Base-by-base conservation (phyloP, 2,888 invertebrate genomes). In the Gymnocheta viridis region DNA sequence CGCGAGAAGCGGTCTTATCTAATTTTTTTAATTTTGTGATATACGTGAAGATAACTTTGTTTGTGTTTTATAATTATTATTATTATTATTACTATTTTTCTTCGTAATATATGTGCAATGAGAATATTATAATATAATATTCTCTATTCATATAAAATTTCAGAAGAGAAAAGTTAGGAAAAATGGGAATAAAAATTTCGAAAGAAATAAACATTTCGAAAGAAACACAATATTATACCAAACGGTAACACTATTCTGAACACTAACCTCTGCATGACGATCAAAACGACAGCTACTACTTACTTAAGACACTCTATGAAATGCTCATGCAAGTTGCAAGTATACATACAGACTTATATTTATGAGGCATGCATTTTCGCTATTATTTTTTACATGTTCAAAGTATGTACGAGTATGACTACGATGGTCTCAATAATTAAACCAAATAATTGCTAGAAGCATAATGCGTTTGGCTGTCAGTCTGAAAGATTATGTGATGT, bases 391-490 rank as follows among this genome's bases (percentile, higher is more conserved):
- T 47, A n/a, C 47, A 32, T 54, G 47, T 70, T 7, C 14, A 27
- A 35, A n/a, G 2, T 67, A 49, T 62, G 69, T 44, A n/a, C 7
- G 41, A 41, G 62, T 54, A 19, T 19, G 19, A 47, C 62, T 69
- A n/a, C 32, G 35, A 32, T 56, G 73, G 72, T 79, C 69, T 79
- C 69, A 79, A 80, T 76, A 83, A 83, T 80, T 70, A 76, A 79
- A 70, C 27, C 64, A 44, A 32, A 66, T 80, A 70, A 83, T 76
- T 79, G 60, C 58, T 70, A 41, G 29, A 58, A 70, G 54, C 69
- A 51, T 70, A 58, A 76, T 83, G 83, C 64, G 66, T 74, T 35
- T 66, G 74, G 62, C 51, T 74, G 49, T 4, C 54, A 29, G 56
- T 32, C 64, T 51, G 14, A n/a, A 35, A 73, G 35, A 58, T 19